Evolutionary conservation across 2,888 invertebrate species (phyloP).

Genomic region (Anoplius nigerrimus): DNA sequence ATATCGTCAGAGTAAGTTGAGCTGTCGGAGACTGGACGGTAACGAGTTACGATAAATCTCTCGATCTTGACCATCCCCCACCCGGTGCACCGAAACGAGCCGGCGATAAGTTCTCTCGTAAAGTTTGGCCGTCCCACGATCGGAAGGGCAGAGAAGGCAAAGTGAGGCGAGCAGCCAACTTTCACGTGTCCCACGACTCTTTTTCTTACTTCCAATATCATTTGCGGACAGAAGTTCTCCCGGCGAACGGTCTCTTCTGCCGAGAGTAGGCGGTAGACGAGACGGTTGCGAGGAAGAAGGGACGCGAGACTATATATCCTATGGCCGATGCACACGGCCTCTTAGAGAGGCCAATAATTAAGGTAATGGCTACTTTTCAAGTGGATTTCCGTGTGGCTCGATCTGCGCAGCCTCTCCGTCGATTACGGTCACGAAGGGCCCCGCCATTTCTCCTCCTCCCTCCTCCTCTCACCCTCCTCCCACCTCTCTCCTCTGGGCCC

Average conservation of each 20-base stretch:
- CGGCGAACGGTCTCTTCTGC: not conserved
- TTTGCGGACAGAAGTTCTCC: slow-evolving; percentile 2
- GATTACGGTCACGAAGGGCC: slow-evolving; percentile 32
- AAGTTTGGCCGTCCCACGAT: not conserved
- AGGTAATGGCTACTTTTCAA: slow-evolving; percentile 74
- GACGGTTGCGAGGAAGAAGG: not conserved
- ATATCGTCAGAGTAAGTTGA: slow-evolving; percentile 27
- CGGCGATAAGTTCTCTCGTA: not conserved
- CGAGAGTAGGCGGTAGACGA: not conserved
- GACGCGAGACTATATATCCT: slow-evolving; percentile 15
- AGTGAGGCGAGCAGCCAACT: no score
- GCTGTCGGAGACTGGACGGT: slow-evolving; percentile 42
- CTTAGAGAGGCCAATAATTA: slow-evolving; percentile 71
- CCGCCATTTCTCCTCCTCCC: slow-evolving; percentile 58
- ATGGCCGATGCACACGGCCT: slow-evolving; percentile 30
- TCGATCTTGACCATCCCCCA: slow-evolving; percentile 42
- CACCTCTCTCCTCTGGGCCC: not conserved
- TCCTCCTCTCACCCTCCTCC: slow-evolving; percentile 30
- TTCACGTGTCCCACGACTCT: no score
- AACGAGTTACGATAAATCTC: slow-evolving; percentile 58
- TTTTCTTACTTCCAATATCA: no score
- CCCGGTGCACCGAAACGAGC: not conserved
- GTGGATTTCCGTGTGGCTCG: slow-evolving; percentile 72
- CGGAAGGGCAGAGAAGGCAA: no score
- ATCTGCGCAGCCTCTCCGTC: slow-evolving; percentile 54